Evolutionary conservation across 2,888 invertebrate species (phyloP), one percentile per base, ranked within the genome.

Genomic region (Liopterus haemorrhoidalis): DNA sequence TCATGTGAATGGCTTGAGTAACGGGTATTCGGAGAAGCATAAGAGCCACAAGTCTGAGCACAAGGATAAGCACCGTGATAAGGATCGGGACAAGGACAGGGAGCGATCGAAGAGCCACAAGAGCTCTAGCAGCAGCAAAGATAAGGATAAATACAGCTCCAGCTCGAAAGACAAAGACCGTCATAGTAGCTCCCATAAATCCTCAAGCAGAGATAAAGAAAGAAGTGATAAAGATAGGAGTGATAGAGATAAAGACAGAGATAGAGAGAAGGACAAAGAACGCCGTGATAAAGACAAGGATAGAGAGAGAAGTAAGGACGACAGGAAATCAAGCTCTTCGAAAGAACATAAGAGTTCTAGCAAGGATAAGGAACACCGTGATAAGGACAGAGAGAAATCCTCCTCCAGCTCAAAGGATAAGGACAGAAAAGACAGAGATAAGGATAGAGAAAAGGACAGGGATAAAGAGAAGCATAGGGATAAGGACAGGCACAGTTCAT

Each of bases 1-100:
- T 67, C 79, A 81, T 71, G 73, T 85, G 70, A 88, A 88, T 72
- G 88, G 88, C 48, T 71, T 86, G 62, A 84, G 82, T 60, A 85
- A 88, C 70, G 89, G 88, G 41, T 86, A 82, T 66, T 65, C 67
- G 3, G 67, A 68, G 32, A 75, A 75, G 46, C 71, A 71, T 53
- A 73, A 73, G 54, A 72, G 72, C 52, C 71, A 74, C 59, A 75
- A 74, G 60, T 74, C 75, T 15, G 75, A 76, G 27, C 73, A 75
- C 52, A 80, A 78, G 60, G 81, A 81, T 59, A 81, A 80, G 59
- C 78, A 82, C 61, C 74, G 79, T 51, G 80, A 81, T 58, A 81
- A 79, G 60, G 79, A 81, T 53, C 73, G 74, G 54, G 75, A 77
- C 52, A 76, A 75, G 62, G 74, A 75, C 60, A 74, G 71, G 18